These are phyloP conservation scores for Psittacula echo DNA, from an alignment of 2,797 vertebrate species.

Conservation along the genomic window DNA sequence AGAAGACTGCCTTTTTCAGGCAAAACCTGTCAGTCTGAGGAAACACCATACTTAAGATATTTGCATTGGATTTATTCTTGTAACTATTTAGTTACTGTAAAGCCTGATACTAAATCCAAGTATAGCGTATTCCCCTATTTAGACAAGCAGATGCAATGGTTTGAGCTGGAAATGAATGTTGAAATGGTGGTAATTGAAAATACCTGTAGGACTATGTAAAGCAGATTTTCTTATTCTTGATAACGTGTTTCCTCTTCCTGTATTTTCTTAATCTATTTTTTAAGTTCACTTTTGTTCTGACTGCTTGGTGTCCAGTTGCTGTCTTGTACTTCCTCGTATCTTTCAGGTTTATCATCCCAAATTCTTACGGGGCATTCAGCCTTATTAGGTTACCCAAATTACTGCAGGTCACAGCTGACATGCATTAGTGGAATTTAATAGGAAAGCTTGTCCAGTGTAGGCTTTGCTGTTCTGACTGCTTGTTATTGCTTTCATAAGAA, in stretches of 20 bases:
- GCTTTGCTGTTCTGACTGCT: background rate
- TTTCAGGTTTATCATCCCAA: background rate
- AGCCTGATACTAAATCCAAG: background rate
- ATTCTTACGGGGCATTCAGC: background rate
- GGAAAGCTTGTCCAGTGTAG: background rate
- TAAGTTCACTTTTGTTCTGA: background rate
- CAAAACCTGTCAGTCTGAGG: background rate
- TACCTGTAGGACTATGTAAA: background rate
- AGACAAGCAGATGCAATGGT: background rate
- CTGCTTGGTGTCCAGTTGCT: background rate
- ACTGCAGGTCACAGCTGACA: slow-evolving; percentile 1
- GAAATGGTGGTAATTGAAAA: background rate
- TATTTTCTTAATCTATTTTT: background rate
- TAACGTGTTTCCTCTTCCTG: background rate
- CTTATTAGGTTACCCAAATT: slow-evolving; percentile 12
- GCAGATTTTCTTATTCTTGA: background rate
- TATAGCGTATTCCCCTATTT: background rate
- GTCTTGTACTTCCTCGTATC: background rate
- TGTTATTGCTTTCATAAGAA: slow-evolving; percentile 31
- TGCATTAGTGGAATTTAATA: slow-evolving; percentile 14
- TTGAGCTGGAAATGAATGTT: background rate
- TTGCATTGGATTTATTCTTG: background rate
- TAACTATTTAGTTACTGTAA: background rate
- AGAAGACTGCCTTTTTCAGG: background rate
- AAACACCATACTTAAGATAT: background rate